Conservation (phyloP, 2,797 vertebrate genomes). For the Cossypha caffra region DNA sequence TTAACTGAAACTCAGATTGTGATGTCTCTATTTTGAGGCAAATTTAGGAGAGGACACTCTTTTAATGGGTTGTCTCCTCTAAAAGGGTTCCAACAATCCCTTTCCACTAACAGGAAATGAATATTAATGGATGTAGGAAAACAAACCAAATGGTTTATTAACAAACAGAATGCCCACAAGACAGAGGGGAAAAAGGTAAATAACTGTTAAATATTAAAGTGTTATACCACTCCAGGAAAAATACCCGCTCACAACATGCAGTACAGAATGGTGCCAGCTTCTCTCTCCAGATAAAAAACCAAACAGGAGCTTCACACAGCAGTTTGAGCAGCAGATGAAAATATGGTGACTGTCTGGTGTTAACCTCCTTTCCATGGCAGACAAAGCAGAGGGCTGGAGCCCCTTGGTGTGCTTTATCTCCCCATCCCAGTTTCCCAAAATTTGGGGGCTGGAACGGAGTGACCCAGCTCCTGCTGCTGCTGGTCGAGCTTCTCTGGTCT, state of each 20-base stretch:
- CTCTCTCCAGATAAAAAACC: background rate
- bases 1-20: background rate
- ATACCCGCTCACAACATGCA: background rate
- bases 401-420: background rate
- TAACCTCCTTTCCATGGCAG: background rate
- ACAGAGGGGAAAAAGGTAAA: background rate
- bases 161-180: background rate
- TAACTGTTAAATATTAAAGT: background rate
- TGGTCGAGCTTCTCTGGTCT: fast-evolving
- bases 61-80: background rate
- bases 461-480: fast-evolving
- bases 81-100: background rate
- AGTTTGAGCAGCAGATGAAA: background rate
- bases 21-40: background rate
- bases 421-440: fast-evolving
- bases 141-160: background rate
- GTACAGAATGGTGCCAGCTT: fast-evolving
- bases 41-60: background rate
- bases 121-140: background rate
- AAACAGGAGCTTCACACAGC: background rate
- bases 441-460: fast-evolving
- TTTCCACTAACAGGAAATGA: background rate
- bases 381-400: background rate
- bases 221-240: background rate
- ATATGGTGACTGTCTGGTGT: fast-evolving